phyloP scores from a whole-genome alignment of 2,797 vertebrate genomes.

The Falco concolor region DNA sequence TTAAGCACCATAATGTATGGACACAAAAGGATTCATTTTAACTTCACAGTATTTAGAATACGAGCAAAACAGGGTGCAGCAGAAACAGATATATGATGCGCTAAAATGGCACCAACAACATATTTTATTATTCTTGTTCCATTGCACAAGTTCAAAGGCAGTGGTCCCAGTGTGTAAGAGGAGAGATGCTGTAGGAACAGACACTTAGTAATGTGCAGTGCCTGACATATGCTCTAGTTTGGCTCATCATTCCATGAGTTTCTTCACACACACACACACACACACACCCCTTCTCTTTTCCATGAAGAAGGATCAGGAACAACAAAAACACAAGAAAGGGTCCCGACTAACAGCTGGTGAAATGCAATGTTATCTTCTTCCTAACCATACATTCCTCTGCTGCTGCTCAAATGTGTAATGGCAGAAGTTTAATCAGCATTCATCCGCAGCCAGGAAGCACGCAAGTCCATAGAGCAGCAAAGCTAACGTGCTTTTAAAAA shows the following conservation, averaged over 20 bases:
- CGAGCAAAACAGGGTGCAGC: neutral
- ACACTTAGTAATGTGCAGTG: neutral
- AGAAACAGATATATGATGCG: conserved; percentile 10
- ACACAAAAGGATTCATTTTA: conserved; percentile 46
- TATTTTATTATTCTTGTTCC: neutral
- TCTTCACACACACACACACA: no score
- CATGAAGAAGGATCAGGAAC: neutral
- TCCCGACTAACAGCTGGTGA: neutral
- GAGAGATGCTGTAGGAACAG: neutral
- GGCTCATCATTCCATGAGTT: neutral
- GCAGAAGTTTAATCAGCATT: neutral
- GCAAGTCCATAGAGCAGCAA: neutral
- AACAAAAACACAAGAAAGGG: accelerated
- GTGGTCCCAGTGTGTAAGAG: neutral
- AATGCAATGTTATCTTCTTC: neutral
- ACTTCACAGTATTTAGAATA: conserved; percentile 17
- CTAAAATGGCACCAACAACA: neutral
- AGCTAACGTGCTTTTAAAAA: neutral
- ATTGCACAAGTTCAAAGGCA: neutral
- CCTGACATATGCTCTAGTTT: neutral
- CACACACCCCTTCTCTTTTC: neutral
- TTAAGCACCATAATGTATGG: conserved; percentile 39
- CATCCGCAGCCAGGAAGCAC: neutral
- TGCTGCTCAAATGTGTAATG: neutral
- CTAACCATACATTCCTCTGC: neutral